Evolutionary conservation across 2,888 invertebrate genomes (phyloP).

Genomic region (Ptilodon capucinus): DNA sequence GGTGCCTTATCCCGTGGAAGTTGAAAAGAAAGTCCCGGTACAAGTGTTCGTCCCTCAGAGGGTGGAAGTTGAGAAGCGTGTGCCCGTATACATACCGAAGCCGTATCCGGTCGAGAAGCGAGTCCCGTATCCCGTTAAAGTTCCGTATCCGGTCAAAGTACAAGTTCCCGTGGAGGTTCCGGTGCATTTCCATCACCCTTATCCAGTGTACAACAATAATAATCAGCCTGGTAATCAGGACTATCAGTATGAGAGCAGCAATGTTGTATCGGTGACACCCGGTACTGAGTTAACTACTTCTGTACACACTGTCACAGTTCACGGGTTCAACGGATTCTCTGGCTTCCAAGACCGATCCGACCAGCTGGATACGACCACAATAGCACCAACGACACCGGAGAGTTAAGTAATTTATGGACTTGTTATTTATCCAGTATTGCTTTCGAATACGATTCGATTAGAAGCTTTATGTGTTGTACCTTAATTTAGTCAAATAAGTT

Average conservation of each 20-base stretch:
- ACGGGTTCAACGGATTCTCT: conserved; percentile 56
- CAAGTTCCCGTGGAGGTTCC: conserved; percentile 56
- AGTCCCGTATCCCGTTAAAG: conserved; percentile 68
- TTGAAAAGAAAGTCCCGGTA: conserved; percentile 73
- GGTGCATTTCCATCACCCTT: conserved; percentile 59
- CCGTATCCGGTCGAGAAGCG: conserved; percentile 64
- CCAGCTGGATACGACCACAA: conserved; percentile 21
- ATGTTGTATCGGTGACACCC: conserved; percentile 9
- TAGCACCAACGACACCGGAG: conserved; percentile 29
- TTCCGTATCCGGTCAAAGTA: conserved; percentile 65
- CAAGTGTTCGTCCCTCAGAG: conserved; percentile 55
- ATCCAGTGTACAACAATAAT: conserved; percentile 42
- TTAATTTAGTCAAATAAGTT: conserved; percentile 43
- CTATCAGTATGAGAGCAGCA: conserved; percentile 8
- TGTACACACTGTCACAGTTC: conserved; percentile 53
- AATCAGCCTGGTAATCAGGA: no score
- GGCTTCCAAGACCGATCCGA: conserved; percentile 66
- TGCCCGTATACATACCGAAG: conserved; percentile 51
- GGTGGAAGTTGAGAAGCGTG: conserved; percentile 49
- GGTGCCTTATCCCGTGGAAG: conserved; percentile 71
- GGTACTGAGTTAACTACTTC: background rate
- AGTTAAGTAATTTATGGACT: conserved; percentile 23
- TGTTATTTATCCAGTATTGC: conserved; percentile 26
- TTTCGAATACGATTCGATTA: background rate
- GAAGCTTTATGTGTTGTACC: conserved; percentile 15